Base-by-base conservation (phyloP, 2,888 invertebrate genomes). In the Taphrorychus bicolor region DNA sequence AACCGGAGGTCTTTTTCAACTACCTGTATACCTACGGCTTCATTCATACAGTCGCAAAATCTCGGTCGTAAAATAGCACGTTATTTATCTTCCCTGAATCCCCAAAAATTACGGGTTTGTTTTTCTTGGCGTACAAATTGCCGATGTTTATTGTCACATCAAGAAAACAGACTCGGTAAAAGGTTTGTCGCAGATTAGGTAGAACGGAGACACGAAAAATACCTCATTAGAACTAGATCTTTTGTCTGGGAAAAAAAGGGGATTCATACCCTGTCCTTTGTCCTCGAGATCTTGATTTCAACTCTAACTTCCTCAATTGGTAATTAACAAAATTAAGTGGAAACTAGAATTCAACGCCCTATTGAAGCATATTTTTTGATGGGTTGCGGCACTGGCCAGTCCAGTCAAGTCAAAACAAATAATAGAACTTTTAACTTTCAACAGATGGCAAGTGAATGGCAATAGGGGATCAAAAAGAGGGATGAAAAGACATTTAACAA, bases 101-200 rank as follows among this genome's bases (percentile, higher is more conserved):
- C 58, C 24, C 21, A 17, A 32, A 65, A 69, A 69, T 69, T 60
- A 60, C 22, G 49, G 69, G 60, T 69, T 69, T 60, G 69, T 69
- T 69, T 60, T 60, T 69, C 52, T 24, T n/a, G 45, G n/a, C 16
- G 19, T 54, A 69, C 64, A 69, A 69, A 69, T 69, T 69, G 69
- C 64, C 60, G 19, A 45, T 64, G 64, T 69, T 69, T 69, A 69
- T 69, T 69, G 69, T 69, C 64, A 60, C 69, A 69, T 69, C 69
- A 69, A 65, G 69, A 64, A 64, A 69, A 69, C 69, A 51, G 62
- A 67, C 58, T 59, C 42, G 40, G 62, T 67, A 67, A 67, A 59
- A 67, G 62, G 62, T 67, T 66, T 45, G 32, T 11, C 32, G 32
- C 32, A 32, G 32, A 32, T 32, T 32, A 32, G 9, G 32, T 11